These are phyloP conservation scores for Gonatopus flavifemur DNA, from an alignment of 1,140 invertebrate species.

Conservation along the genomic window DNA sequence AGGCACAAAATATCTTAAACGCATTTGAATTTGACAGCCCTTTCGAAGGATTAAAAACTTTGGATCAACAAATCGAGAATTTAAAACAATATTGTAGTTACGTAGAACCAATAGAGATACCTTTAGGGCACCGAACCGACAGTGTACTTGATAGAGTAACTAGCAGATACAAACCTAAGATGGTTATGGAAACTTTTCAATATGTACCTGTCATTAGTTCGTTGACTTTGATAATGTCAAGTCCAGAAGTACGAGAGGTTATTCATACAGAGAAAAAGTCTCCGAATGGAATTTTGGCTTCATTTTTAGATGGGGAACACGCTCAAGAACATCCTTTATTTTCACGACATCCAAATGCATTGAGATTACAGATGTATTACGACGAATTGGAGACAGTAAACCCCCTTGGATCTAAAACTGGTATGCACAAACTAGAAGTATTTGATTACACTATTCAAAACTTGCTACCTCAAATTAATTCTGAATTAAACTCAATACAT, in stretches of 20 bases:
- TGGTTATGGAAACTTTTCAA: constrained; percentile 16
- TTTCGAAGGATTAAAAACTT: constrained; percentile 13
- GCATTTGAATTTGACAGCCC: constrained; percentile 11
- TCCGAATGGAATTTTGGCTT: constrained; percentile 15
- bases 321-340: constrained; percentile 22
- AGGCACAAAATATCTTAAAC: constrained; percentile 8
- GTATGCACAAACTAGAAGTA: constrained; percentile 21
- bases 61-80: constrained; percentile 15
- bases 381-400: constrained; percentile 25
- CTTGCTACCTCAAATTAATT: constrained; percentile 25
- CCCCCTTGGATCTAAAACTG: constrained; percentile 26
- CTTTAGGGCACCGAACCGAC: constrained; percentile 11
- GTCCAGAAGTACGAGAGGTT: constrained; percentile 10
- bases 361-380: constrained; percentile 19
- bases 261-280: constrained; percentile 18
- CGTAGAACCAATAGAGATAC: constrained; percentile 15
- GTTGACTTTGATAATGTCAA: constrained; percentile 20
- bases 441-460: constrained; percentile 26
- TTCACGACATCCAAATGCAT: constrained; percentile 5
- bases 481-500: constrained; percentile 21
- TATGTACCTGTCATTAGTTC: constrained; percentile 22
- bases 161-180: constrained; percentile 7
- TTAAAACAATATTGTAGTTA: constrained; percentile 12
- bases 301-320: constrained; percentile 15
- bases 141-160: constrained; percentile 6